Conservation (phyloP, 2,888 invertebrate genomes). For the Muscina levida region DNA sequence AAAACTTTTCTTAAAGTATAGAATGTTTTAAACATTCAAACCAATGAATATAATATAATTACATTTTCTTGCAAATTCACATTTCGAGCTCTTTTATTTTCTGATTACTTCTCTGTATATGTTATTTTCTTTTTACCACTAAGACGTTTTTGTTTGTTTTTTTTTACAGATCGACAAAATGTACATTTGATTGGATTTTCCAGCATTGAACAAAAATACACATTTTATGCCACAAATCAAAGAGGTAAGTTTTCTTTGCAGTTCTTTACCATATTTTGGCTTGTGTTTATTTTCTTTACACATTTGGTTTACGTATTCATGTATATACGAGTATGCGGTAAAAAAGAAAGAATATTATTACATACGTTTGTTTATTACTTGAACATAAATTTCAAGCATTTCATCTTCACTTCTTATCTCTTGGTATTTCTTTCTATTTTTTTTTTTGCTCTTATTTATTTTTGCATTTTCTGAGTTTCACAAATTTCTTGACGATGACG, state of each 20-base stretch:
- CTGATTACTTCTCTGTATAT: too few relatives aligned
- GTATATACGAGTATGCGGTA: too few relatives aligned
- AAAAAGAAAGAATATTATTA: too few relatives aligned
- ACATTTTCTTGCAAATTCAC: too few relatives aligned
- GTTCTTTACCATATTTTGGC: background rate
- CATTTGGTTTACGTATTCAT: background rate
- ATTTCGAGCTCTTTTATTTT: too few relatives aligned
- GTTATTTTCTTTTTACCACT: too few relatives aligned
- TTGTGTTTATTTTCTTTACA: conserved; percentile 8
- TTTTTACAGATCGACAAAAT: conserved; percentile 47
- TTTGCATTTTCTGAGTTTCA: background rate
- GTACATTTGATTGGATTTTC: conserved; percentile 32
- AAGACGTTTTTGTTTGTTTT: too few relatives aligned
- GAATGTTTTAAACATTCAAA: too few relatives aligned
- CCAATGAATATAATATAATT: too few relatives aligned
- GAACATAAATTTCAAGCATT: conserved; percentile 34
- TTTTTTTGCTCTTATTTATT: background rate
- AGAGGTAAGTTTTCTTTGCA: conserved; percentile 43
- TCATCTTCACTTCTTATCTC: background rate
- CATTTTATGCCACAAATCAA: conserved; percentile 14
- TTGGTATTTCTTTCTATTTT: too few relatives aligned
- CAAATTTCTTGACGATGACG: background rate
- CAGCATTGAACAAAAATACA: conserved; percentile 3
- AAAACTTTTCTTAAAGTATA: too few relatives aligned
- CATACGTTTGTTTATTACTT: conserved; percentile 45